These are phyloP conservation scores for Silurus glanis DNA, from an alignment of 2,113 vertebrate species.

Conservation along the genomic window DNA sequence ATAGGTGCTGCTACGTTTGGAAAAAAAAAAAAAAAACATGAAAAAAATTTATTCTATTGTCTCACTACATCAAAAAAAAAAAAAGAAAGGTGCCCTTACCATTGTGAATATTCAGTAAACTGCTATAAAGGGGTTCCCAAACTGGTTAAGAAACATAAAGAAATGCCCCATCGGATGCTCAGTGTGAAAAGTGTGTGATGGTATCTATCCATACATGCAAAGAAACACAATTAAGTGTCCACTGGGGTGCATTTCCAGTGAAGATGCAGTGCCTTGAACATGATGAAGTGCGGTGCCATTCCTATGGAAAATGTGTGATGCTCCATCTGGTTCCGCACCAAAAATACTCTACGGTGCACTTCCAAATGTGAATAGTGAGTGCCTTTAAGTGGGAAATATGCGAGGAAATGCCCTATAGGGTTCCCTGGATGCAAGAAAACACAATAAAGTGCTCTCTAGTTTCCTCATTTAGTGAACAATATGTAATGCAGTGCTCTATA, in stretches of 20 bases:
- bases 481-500: too few relatives aligned
- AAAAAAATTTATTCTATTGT: neutral
- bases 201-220: too few relatives aligned
- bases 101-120: neutral
- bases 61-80: neutral
- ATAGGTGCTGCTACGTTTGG: neutral
- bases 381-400: neutral
- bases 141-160: neutral
- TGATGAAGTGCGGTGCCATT: too few relatives aligned
- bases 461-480: too few relatives aligned
- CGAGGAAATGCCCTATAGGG: neutral
- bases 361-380: too few relatives aligned
- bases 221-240: neutral
- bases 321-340: neutral
- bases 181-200: too few relatives aligned
- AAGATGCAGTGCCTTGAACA: neutral
- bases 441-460: neutral
- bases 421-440: neutral
- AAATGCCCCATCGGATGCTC: neutral
- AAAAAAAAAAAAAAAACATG: neutral
- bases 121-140: too few relatives aligned
- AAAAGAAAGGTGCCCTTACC: too few relatives aligned
- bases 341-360: too few relatives aligned
- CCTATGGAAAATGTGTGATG: too few relatives aligned
- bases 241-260: neutral